Evolutionary conservation across 2,888 invertebrate species (phyloP), one percentile per base, ranked within the genome.

Genomic region (Leucania comma): DNA sequence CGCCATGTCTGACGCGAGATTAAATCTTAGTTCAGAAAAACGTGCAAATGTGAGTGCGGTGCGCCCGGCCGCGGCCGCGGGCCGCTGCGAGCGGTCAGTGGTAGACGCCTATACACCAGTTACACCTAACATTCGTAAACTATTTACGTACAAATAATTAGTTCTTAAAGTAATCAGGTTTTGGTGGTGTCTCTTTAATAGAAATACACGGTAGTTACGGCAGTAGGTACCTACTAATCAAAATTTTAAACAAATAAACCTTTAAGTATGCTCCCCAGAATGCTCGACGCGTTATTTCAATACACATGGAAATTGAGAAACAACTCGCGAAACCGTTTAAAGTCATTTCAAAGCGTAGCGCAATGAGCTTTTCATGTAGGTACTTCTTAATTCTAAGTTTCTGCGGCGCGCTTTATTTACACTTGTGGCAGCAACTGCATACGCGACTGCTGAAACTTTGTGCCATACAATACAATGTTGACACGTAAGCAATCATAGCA

Each of bases 21-120:
- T 66, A 46, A 75, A 72, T 66, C 64, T 48, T 17, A 20, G 64
- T 57, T 74, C 65, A 26, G 29, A 74, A 74, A 74, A 46, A 54
- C 72, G 51, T 24, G 26, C 22, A 59, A 58, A 72, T 72, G 20
- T 50, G 35, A 38, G 48, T 29, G 32, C 48, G 29, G 22, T 20
- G 35, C 68, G 20, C 4, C 12, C 46, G n/a, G 9, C 20, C 26
- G n/a, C 29, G n/a, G n/a, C n/a, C n/a, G n/a, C n/a, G n/a, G n/a
- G n/a, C n/a, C 12, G 14, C 24, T 1, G 69, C 2, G 4, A 24
- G 68, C 50, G 3, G 10, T 9, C 8, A 5, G 17, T n/a, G n/a
- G 24, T 17, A 42, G 17, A 1, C 1, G 38, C 38, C 38, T 6
- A 17, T 6, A 42, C 14, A 4, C 42, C 17, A 42, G 42, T 42